Evolutionary conservation across 2,888 invertebrate species (phyloP).

Genomic region (Xanthorhoe designata): DNA sequence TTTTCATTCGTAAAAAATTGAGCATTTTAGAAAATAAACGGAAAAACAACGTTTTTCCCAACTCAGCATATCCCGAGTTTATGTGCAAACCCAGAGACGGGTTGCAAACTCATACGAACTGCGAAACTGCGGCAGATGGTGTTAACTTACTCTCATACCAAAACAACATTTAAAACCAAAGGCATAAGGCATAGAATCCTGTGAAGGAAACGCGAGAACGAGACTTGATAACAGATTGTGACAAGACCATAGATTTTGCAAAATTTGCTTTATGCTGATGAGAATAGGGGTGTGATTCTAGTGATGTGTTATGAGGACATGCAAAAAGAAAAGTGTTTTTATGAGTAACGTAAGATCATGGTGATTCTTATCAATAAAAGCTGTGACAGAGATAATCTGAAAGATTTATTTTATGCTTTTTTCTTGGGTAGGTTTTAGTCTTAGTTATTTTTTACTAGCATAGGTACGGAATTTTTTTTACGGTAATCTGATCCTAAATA

Average conservation of each 20-base stretch:
- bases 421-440: neutral
- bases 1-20: neutral
- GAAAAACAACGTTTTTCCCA: slow-evolving; percentile 14
- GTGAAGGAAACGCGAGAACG: neutral
- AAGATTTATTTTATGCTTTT: neutral
- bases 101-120: slow-evolving; percentile 21
- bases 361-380: slow-evolving; percentile 16
- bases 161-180: neutral
- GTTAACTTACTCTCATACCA: neutral
- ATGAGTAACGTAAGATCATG: slow-evolving; percentile 19
- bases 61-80: slow-evolving; percentile 14
- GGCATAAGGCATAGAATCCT: neutral
- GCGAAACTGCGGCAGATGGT: slow-evolving; percentile 22
- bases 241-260: neutral
- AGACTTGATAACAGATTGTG: slow-evolving; percentile 14
- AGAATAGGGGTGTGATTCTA: slow-evolving; percentile 7
- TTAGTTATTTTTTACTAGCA: neutral
- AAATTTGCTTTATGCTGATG: neutral
- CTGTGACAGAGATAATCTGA: slow-evolving; percentile 5
- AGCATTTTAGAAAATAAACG: neutral
- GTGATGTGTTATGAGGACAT: slow-evolving; percentile 12
- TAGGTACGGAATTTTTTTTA: neutral
- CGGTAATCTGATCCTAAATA: too few species aligned
- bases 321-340: slow-evolving; percentile 15
- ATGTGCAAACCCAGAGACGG: slow-evolving; percentile 13